A percentile compares a stretch with the other conserved stretches of the same genome.
Conservation (phyloP, 2,113 vertebrate species). For the Columba livia region DNA sequence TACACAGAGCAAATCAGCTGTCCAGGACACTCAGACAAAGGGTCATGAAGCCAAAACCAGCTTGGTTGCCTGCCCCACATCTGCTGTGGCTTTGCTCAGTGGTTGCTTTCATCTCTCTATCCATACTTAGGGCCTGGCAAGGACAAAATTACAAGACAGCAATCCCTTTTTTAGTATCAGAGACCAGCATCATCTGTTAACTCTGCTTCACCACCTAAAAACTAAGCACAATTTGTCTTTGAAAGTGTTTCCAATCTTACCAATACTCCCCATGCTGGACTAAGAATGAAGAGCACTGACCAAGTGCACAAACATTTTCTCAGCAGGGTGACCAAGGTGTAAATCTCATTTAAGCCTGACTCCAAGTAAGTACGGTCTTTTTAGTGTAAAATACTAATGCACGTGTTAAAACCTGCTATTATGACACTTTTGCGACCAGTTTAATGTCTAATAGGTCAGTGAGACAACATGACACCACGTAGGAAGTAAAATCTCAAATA, state of each 20-base stretch:
- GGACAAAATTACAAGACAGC: conserved; percentile 11
- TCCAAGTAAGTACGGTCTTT: background rate
- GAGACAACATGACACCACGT: background rate
- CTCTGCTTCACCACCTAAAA: background rate
- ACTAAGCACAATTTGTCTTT: background rate
- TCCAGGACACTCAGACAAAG: background rate
- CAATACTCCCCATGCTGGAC: background rate
- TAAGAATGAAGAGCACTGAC: background rate
- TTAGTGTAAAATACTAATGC: background rate
- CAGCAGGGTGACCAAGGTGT: background rate
- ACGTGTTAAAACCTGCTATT: background rate
- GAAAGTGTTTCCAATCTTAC: background rate
- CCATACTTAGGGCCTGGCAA: background rate
- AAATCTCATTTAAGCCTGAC: background rate
- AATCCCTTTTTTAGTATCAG: conserved; percentile 2
- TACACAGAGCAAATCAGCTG: background rate
- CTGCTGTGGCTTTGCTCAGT: background rate
- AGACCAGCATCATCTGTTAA: background rate
- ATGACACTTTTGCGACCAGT: background rate
- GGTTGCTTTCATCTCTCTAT: background rate
- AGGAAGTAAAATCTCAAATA: background rate
- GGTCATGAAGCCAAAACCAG: background rate
- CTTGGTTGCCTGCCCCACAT: background rate
- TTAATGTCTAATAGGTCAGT: background rate
- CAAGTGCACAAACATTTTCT: background rate